phyloP scores from a whole-genome alignment of 2,888 invertebrate genomes.

The Drosophila quinaria region DNA sequence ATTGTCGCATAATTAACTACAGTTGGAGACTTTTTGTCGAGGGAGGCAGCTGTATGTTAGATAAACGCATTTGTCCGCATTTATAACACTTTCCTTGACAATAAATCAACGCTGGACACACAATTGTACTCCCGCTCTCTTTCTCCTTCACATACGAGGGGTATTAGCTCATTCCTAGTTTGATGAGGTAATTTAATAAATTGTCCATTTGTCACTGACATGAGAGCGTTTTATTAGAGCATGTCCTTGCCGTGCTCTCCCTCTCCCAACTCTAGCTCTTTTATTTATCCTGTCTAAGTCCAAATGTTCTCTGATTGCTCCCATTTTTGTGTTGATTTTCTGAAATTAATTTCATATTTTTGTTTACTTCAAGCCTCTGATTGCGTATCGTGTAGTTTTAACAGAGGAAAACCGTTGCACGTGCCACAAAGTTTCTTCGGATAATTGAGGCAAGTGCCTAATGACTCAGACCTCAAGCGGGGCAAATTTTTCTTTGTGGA shows the following conservation, averaged over 20 bases:
- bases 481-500: neutral
- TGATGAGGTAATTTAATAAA: slow-evolving; percentile 73
- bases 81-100: slow-evolving; percentile 37
- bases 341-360: slow-evolving; percentile 24
- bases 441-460: slow-evolving; percentile 22
- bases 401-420: slow-evolving; percentile 11
- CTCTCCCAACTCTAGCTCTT: neutral
- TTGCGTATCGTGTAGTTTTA: slow-evolving; percentile 11
- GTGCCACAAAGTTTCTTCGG: slow-evolving; percentile 8
- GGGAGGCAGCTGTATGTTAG: slow-evolving; percentile 4
- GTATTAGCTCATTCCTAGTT: slow-evolving; percentile 6
- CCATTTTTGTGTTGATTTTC: neutral
- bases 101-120: slow-evolving; percentile 48
- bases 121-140: neutral
- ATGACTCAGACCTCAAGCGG: neutral
- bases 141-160: slow-evolving; percentile 1
- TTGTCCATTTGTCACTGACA: slow-evolving; percentile 73
- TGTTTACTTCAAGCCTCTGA: neutral
- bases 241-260: slow-evolving; percentile 18
- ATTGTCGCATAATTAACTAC: slow-evolving; percentile 4
- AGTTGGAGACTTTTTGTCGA: neutral
- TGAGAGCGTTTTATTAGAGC: slow-evolving; percentile 54
- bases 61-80: slow-evolving; percentile 45
- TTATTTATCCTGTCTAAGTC: slow-evolving; percentile 1
- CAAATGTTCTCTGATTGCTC: slow-evolving; percentile 14